A percentile compares a stretch with the other conserved stretches of the same genome.
These are phyloP conservation scores for Lycaena phlaeas DNA, from an alignment of 2,888 invertebrate species.

Conservation along the genomic window DNA sequence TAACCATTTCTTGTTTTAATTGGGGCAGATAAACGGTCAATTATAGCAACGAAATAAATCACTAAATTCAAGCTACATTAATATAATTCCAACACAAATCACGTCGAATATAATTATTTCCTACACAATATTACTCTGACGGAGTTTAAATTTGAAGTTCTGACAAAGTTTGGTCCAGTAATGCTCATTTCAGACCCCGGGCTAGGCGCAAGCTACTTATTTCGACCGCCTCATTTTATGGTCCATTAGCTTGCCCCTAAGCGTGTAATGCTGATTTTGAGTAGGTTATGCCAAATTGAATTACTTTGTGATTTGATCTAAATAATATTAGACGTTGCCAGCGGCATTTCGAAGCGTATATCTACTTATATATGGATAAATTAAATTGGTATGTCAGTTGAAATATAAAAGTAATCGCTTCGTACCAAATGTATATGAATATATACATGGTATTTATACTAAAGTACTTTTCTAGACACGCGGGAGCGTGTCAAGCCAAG, in stretches of 20 bases:
- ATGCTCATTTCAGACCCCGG: slow-evolving; percentile 22
- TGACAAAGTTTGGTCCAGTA: slow-evolving; percentile 23
- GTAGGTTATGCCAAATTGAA: slow-evolving; percentile 17
- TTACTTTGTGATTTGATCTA: slow-evolving; percentile 10
- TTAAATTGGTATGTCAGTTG: too few relatives aligned
- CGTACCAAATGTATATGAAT: too few relatives aligned
- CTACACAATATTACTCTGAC: slow-evolving; percentile 27
- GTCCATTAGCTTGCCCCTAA: slow-evolving; percentile 23
- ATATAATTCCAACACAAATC: too few relatives aligned
- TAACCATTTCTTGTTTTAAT: too few relatives aligned
- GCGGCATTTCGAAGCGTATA: too few relatives aligned
- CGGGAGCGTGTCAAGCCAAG: too few relatives aligned
- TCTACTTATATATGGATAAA: too few relatives aligned
- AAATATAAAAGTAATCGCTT: too few relatives aligned
- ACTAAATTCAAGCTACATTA: too few relatives aligned
- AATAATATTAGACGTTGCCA: not conserved
- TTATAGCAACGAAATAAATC: not conserved
- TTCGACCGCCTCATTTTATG: slow-evolving; percentile 28
- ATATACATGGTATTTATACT: too few relatives aligned
- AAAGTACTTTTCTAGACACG: too few relatives aligned
- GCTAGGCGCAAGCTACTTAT: slow-evolving; percentile 26
- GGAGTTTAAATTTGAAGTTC: slow-evolving; percentile 23
- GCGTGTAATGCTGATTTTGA: slow-evolving; percentile 19
- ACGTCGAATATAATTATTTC: slow-evolving; percentile 24
- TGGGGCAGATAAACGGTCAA: too few relatives aligned